phyloP scores from a whole-genome alignment of 2,888 invertebrate species.

The Byasa hedistus region DNA sequence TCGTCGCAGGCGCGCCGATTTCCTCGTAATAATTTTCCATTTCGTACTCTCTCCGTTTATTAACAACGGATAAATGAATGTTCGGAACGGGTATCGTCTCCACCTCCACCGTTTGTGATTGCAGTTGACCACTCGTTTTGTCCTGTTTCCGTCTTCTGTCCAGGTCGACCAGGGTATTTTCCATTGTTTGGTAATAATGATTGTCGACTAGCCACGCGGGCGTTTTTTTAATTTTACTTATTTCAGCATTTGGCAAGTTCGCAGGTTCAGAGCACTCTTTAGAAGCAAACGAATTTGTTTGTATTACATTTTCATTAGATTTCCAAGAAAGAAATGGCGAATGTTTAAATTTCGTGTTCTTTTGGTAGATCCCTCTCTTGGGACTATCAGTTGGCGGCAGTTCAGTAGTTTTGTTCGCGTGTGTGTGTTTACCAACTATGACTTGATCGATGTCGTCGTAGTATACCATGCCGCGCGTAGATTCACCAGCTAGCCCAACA shows the following conservation, averaged over 20 bases:
- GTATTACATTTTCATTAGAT: conserved; percentile 47
- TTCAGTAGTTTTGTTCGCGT: not conserved
- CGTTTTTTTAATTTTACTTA: conserved; percentile 56
- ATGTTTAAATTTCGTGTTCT: conserved; percentile 55
- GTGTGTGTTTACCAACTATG: conserved; percentile 38
- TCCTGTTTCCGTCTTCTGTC: conserved; percentile 48
- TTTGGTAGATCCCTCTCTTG: conserved; percentile 56
- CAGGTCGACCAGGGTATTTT: conserved; percentile 62
- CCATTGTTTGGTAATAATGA: conserved; percentile 67
- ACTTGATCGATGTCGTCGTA: conserved; percentile 70
- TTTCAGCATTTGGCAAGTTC: conserved; percentile 39
- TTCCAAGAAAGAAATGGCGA: conserved; percentile 56
- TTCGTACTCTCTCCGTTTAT: conserved; percentile 48
- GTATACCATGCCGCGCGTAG: conserved; percentile 58
- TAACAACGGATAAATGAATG: conserved; percentile 39
- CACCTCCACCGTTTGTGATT: conserved; percentile 37
- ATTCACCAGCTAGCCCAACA: conserved; percentile 37
- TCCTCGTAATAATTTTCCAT: conserved; percentile 71
- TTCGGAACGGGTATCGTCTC: conserved; percentile 39
- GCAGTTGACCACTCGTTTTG: conserved; percentile 36
- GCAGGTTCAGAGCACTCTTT: conserved; percentile 38
- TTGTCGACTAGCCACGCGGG: conserved; percentile 66
- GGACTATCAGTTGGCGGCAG: not conserved
- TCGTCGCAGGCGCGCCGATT: conserved; percentile 54
- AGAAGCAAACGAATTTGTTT: conserved; percentile 43